phyloP scores from a whole-genome alignment of 2,888 invertebrate genomes.

The Terebella lapidaria region DNA sequence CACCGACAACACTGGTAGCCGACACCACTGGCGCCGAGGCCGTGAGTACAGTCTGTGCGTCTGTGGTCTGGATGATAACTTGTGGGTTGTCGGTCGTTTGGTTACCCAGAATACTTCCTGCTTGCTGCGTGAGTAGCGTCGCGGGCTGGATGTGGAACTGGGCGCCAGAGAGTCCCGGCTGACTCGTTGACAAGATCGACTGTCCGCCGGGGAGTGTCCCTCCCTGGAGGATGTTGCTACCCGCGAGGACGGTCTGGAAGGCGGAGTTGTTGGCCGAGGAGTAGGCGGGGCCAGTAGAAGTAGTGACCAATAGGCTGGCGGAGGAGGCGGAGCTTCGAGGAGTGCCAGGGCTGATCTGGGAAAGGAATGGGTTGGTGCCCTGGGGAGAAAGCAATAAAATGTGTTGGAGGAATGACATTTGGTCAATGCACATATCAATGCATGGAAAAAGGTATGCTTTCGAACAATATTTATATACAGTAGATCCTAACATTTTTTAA shows the following conservation, averaged over 20 bases:
- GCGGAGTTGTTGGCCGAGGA: background rate
- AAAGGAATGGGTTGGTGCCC: background rate
- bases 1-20: background rate
- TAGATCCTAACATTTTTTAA: too few relatives aligned
- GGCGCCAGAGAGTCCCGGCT: too few relatives aligned
- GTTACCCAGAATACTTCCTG: background rate
- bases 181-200: too few relatives aligned
- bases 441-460: too few relatives aligned
- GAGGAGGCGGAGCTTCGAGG: background rate
- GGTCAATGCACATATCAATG: too few relatives aligned
- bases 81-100: background rate
- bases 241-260: background rate
- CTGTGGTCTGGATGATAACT: background rate
- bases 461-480: too few relatives aligned
- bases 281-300: background rate
- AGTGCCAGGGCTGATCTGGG: background rate
- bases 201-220: too few relatives aligned
- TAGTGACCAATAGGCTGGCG: background rate
- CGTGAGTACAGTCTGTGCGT: background rate
- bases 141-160: background rate
- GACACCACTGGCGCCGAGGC: background rate
- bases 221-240: too few relatives aligned
- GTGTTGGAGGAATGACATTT: too few relatives aligned
- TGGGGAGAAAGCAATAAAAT: background rate
- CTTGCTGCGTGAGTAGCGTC: background rate